Base-by-base conservation (phyloP, 2,888 invertebrate species). In the Macrophya annulata region DNA sequence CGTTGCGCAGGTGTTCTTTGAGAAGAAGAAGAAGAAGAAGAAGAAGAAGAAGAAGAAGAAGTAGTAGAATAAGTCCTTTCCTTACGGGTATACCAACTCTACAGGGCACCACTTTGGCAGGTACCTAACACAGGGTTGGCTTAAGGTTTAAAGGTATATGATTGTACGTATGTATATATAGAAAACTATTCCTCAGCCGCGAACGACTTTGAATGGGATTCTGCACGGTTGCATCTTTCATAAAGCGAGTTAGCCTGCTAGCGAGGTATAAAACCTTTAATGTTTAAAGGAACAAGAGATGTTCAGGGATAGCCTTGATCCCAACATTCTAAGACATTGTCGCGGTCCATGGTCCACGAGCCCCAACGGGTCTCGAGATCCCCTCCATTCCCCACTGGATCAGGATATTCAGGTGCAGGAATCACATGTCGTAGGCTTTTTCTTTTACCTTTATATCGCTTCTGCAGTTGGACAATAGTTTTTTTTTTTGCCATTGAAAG, bases 1-100 rank as follows among this genome's bases (percentile, higher is more conserved):
- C 76, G 87, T 86, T 85, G 88, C 89, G 92, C 92, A 92, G 92
- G 92, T 92, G 92, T 91, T 88, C 90, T 62, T 68, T 17, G n/a
- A 81, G 77, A 51, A 68, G 65, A n/a, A 62, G 62, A 62, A 62
- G 62, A n/a, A 21, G 62, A 15, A 8, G 8, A n/a, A 6, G 76
- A 55, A 79, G 59, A 51, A 55, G 3, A 74, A 10, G 51, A 21
- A 59, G n/a, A 1, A 21, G 62, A 62, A 62, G 8, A 62, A 21
- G 25, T 21, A 21, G 25, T 21, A n/a, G 62, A 62, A 62, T n/a
- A 62, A 62, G 62, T 62, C 62, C 25, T 76, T 51, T 21, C 51
- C 55, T 51, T 12, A 17, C 21, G 68, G 68, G 37, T 10, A 37
- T 68, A 37, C 37, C 43, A 17, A 74, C 72, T 74, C 17, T 43